A percentile compares a stretch with the other conserved stretches of the same genome.
Evolutionary conservation across 2,797 vertebrate species (phyloP).

Genomic region (Rhyacichthys aspro): DNA sequence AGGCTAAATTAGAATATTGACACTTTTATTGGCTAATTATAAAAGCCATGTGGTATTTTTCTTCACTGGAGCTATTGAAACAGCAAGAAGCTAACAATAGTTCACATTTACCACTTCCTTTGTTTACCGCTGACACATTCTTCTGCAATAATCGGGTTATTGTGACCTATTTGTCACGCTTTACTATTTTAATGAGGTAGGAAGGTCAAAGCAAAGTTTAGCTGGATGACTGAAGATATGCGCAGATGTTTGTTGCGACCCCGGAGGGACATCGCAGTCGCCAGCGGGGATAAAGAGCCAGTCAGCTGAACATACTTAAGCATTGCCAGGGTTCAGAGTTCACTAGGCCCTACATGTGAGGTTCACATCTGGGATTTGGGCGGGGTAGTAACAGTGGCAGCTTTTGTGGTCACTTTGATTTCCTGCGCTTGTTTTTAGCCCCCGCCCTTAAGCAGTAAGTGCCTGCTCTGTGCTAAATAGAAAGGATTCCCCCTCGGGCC

Average conservation of each 20-base stretch:
- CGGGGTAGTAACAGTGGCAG: slow-evolving; percentile 45
- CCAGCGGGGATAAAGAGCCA: slow-evolving; percentile 23
- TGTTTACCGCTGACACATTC: background rate
- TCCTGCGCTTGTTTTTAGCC: slow-evolving; percentile 33
- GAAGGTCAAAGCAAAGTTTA: slow-evolving; percentile 17
- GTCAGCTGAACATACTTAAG: slow-evolving; percentile 56
- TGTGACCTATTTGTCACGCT: slow-evolving; percentile 41
- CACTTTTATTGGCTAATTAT: background rate
- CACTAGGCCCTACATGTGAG: slow-evolving; percentile 39
- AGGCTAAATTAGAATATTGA: background rate
- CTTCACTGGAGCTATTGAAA: background rate
- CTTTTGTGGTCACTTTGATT: slow-evolving; percentile 56
- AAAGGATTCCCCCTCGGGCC: slow-evolving; percentile 20
- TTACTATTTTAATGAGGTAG: slow-evolving; percentile 17
- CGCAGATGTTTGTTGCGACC: slow-evolving; percentile 11
- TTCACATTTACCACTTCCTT: background rate
- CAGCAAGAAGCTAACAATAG: background rate
- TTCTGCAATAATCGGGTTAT: slow-evolving; percentile 28
- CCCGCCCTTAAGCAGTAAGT: slow-evolving; percentile 15
- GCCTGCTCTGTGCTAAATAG: slow-evolving; percentile 27
- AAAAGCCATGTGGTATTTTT: background rate
- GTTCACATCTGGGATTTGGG: slow-evolving; percentile 18
- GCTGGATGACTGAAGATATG: slow-evolving; percentile 23
- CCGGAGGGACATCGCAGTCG: slow-evolving; percentile 20
- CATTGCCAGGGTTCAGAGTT: slow-evolving; percentile 31